Conservation (phyloP, 1,140 invertebrate genomes). For the Andrena cerasifolii region DNA sequence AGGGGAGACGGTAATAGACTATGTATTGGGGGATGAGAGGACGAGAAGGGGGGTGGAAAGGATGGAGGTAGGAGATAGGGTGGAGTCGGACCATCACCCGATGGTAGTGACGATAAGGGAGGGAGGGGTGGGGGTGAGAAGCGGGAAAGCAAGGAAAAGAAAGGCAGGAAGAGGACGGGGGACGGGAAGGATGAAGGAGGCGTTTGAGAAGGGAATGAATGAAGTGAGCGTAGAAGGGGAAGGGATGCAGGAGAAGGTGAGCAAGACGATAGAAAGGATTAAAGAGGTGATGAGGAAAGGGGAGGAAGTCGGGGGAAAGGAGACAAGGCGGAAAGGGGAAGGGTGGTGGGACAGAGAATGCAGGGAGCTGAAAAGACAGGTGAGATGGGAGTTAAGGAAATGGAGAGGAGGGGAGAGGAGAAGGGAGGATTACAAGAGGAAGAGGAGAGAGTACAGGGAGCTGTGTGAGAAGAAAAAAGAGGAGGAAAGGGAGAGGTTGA, state of each 20-base stretch:
- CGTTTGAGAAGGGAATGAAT: background rate
- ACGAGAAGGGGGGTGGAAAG: background rate
- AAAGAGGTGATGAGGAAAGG: background rate
- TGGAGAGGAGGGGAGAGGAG: background rate
- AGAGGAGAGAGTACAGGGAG: background rate
- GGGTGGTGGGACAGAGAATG: background rate
- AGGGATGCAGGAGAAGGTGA: background rate
- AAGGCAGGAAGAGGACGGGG: background rate
- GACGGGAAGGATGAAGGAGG: background rate
- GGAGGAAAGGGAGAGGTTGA: background rate
- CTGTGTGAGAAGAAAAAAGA: background rate
- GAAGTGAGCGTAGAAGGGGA: background rate
- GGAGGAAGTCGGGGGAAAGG: too few species aligned
- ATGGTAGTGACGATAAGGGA: background rate
- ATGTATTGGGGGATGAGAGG: background rate
- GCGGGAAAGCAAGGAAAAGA: background rate
- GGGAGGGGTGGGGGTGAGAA: background rate
- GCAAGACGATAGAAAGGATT: background rate
- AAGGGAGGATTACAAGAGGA: background rate
- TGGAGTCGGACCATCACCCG: background rate
- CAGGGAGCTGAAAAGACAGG: background rate
- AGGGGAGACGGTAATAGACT: constrained; percentile 36
- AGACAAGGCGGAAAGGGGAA: background rate
- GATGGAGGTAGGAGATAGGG: background rate
- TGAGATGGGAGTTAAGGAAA: background rate